A percentile compares a stretch with the other conserved stretches of the same genome.
Conservation (phyloP, 2,797 vertebrate species). For the Gadopsis bispinosus region DNA sequence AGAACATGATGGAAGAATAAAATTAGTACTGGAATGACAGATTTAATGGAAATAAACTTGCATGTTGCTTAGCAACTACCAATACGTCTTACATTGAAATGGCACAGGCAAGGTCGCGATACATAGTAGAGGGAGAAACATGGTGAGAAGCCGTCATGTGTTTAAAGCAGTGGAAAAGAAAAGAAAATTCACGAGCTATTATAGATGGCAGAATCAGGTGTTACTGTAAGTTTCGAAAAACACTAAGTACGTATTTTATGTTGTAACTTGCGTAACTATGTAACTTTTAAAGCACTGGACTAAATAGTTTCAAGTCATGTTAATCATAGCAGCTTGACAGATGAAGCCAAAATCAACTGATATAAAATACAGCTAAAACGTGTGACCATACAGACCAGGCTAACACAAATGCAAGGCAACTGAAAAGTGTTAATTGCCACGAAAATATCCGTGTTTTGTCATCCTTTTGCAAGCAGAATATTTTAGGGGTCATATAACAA, state of each 20-base stretch:
- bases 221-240: background rate
- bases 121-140: slow-evolving; percentile 15
- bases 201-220: background rate
- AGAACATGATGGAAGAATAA: slow-evolving; percentile 59
- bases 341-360: slow-evolving; percentile 1
- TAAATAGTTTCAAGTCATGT: slow-evolving; percentile 1
- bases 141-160: background rate
- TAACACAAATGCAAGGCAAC: background rate
- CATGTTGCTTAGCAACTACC: slow-evolving; percentile 70
- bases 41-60: slow-evolving; percentile 67
- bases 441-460: background rate
- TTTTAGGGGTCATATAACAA: background rate
- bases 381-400: background rate
- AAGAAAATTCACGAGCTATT: background rate
- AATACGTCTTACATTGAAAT: slow-evolving; percentile 50
- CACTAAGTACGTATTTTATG: background rate
- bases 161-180: background rate
- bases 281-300: background rate
- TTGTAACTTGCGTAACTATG: too few relatives aligned
- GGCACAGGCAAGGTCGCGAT: slow-evolving; percentile 41
- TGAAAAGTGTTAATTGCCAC: background rate
- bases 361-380: slow-evolving; percentile 3
- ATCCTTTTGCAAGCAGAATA: background rate
- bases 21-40: slow-evolving; percentile 54
- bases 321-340: background rate